phyloP scores from a whole-genome alignment of 1,140 invertebrate species.

The Neodiprion lecontei region DNA sequence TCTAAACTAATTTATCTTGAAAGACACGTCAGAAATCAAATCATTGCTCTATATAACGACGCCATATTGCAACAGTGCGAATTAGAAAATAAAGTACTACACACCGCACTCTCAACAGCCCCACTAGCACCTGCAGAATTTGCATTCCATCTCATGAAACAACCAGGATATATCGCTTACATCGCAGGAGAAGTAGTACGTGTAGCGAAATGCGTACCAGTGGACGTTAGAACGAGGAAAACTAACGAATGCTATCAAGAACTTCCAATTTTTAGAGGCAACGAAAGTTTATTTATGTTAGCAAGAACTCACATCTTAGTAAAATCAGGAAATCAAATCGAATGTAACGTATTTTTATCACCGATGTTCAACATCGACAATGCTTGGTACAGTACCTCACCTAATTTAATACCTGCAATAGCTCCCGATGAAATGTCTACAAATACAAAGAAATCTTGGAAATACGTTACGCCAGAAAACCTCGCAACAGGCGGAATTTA shows the following conservation, averaged over 20 bases:
- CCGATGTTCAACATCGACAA: background rate
- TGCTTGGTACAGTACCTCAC: background rate
- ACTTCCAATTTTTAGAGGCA: background rate
- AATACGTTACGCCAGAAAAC: background rate
- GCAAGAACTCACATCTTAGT: conserved; percentile 4
- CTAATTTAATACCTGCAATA: background rate
- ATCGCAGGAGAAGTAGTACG: background rate
- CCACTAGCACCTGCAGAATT: background rate
- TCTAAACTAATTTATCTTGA: background rate
- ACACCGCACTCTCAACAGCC: background rate
- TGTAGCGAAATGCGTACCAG: background rate
- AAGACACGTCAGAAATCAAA: background rate
- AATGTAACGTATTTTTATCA: conserved; percentile 1
- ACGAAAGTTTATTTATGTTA: conserved; percentile 1
- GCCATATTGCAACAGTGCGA: background rate
- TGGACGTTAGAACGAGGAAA: background rate
- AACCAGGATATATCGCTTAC: background rate
- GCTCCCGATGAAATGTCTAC: background rate
- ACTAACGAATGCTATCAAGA: conserved; percentile 14
- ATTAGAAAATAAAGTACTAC: background rate
- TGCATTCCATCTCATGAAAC: background rate
- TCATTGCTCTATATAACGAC: background rate
- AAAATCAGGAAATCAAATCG: conserved; percentile 8
- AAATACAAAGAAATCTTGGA: background rate
- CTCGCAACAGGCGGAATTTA: conserved; percentile 10